Conservation (phyloP, 2,797 vertebrate species). For the Molothrus ater region DNA sequence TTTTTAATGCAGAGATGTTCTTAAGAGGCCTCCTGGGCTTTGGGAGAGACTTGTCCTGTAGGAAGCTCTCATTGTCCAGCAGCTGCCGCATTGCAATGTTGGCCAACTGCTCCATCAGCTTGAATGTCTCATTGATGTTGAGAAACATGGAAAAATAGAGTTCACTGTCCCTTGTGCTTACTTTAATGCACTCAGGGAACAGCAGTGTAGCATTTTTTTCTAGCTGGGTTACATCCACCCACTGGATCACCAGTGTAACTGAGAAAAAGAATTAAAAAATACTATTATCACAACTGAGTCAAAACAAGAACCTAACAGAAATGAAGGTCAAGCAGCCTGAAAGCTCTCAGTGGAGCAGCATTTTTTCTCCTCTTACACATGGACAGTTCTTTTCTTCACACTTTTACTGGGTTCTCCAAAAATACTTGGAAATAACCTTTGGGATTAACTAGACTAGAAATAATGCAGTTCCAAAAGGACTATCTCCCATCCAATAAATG, state of each 20-base stretch:
- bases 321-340: not conserved
- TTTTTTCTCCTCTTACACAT: not conserved
- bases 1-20: conserved; percentile 92
- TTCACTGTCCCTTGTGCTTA: conserved; percentile 88
- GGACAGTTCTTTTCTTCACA: not conserved
- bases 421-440: not conserved
- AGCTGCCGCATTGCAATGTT: conserved; percentile 95
- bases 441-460: conserved; percentile 16
- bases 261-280: not conserved
- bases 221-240: conserved; percentile 92
- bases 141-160: conserved; percentile 98
- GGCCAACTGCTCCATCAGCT: conserved; percentile 96
- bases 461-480: not conserved
- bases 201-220: conserved; percentile 94
- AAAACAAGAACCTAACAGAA: not conserved
- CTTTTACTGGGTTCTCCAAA: not conserved
- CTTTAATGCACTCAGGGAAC: conserved; percentile 93
- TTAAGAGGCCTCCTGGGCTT: conserved; percentile 86
- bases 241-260: conserved; percentile 93
- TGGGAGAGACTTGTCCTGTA: conserved; percentile 86
- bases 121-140: conserved; percentile 93
- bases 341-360: not conserved
- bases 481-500: not conserved
- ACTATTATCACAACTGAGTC: not conserved
- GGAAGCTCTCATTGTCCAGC: conserved; percentile 90